Evolutionary conservation across 2,113 vertebrate species (phyloP).

Genomic region (Phoxinus phoxinus): DNA sequence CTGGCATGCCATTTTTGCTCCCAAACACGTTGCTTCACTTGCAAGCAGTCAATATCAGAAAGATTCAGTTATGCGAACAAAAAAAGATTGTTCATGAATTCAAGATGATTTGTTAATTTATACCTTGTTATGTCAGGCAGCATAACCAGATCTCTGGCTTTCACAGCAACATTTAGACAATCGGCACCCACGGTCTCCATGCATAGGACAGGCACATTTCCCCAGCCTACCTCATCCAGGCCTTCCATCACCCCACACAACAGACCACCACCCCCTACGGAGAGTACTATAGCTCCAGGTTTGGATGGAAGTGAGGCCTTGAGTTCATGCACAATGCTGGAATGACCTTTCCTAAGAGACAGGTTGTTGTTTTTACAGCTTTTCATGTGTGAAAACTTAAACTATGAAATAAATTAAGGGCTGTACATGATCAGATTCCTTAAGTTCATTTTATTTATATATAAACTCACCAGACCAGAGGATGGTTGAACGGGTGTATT

Average conservation of each 20-base stretch:
- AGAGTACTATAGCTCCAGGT: slow-evolving; percentile 78
- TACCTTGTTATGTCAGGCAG: slow-evolving; percentile 82
- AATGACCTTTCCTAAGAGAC: slow-evolving; percentile 75
- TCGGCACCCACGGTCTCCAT: slow-evolving; percentile 81
- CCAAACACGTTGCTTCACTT: slow-evolving; percentile 79
- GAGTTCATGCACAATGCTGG: slow-evolving; percentile 73
- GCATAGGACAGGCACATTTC: slow-evolving; percentile 74
- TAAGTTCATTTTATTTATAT: no score
- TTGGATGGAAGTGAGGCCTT: slow-evolving; percentile 69
- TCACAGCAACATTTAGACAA: slow-evolving; percentile 76
- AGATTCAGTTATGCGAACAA: background rate
- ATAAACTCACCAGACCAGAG: slow-evolving; percentile 76
- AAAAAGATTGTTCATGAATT: background rate
- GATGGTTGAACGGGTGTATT: slow-evolving; percentile 79
- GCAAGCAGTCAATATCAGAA: background rate
- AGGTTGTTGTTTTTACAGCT: background rate
- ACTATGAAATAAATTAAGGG: background rate
- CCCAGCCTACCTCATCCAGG: slow-evolving; percentile 75
- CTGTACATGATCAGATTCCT: background rate
- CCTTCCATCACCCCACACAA: slow-evolving; percentile 80
- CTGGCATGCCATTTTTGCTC: slow-evolving; percentile 75
- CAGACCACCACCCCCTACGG: slow-evolving; percentile 81
- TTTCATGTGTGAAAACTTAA: background rate
- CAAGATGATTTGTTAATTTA: background rate
- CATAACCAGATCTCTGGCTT: slow-evolving; percentile 73